Conservation (phyloP, 2,888 invertebrate species). For the Fragum fragum region DNA sequence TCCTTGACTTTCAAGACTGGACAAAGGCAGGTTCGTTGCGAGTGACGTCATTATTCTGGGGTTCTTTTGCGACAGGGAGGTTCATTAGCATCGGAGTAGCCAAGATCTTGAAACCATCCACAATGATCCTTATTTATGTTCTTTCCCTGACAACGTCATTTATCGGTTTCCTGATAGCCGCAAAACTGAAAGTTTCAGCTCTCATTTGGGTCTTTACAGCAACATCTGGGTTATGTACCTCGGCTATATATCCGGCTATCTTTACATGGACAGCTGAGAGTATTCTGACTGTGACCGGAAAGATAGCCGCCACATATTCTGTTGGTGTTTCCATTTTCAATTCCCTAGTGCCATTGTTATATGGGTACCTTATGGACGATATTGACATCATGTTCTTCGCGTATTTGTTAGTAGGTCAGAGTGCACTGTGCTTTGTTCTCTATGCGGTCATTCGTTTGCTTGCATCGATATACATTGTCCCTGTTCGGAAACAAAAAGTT, state of each 20-base stretch:
- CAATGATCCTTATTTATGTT: constrained; percentile 83
- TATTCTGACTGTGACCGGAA: constrained; percentile 67
- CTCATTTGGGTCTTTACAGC: constrained; percentile 67
- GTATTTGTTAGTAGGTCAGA: constrained; percentile 62
- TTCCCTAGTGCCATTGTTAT: constrained; percentile 67
- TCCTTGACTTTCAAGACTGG: constrained; percentile 53
- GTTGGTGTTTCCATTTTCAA: constrained; percentile 61
- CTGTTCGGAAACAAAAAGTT: background rate
- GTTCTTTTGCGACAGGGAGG: constrained; percentile 56
- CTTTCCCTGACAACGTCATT: constrained; percentile 60
- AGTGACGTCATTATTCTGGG: constrained; percentile 54
- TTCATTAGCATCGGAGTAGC: constrained; percentile 71
- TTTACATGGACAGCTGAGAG: constrained; percentile 73
- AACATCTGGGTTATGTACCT: constrained; percentile 66
- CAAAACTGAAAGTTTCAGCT: constrained; percentile 31
- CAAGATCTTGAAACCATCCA: constrained; percentile 81
- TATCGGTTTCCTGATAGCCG: constrained; percentile 61
- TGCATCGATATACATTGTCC: background rate
- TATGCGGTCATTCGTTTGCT: constrained; percentile 22
- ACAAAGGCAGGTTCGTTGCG: constrained; percentile 46
- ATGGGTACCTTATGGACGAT: constrained; percentile 70
- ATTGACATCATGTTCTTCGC: constrained; percentile 62
- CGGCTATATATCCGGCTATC: constrained; percentile 69
- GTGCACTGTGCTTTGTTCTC: constrained; percentile 19
- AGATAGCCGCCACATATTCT: constrained; percentile 65